Percentiles rank a stretch among this genome's conserved stretches.
Evolutionary conservation across 1,140 invertebrate genomes (phyloP).

Genomic region (Drosophila lacteicornis): DNA sequence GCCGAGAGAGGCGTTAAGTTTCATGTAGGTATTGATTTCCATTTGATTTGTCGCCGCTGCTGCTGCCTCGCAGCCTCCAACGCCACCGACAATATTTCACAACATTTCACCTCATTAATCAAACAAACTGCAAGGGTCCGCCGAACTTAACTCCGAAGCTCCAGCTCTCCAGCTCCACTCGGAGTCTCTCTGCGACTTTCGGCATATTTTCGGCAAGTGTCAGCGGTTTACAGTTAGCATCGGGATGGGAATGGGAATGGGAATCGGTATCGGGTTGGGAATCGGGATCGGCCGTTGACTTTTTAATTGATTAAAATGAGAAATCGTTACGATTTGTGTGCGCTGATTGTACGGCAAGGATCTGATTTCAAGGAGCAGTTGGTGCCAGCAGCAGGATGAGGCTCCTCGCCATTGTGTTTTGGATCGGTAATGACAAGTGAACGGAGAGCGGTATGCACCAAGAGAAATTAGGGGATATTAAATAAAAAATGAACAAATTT

Average conservation of each 20-base stretch:
- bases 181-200: conserved; percentile 13
- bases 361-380: conserved; percentile 68
- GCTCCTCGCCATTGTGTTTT: conserved; percentile 62
- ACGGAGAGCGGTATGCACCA: conserved; percentile 20
- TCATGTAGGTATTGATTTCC: conserved; percentile 81
- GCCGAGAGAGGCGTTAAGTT: conserved; percentile 66
- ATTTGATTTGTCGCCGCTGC: conserved; percentile 73
- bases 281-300: conserved; percentile 70
- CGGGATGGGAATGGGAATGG: conserved; percentile 28
- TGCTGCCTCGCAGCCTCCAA: conserved; percentile 1
- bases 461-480: background rate
- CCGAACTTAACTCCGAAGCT: conserved; percentile 1
- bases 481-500: background rate
- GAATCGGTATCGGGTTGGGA: conserved; percentile 22
- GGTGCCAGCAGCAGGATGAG: conserved; percentile 19
- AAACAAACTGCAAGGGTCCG: conserved; percentile 73
- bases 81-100: conserved; percentile 73
- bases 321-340: conserved; percentile 84
- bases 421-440: conserved; percentile 75
- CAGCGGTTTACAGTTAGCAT: conserved; percentile 74
- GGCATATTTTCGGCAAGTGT: conserved; percentile 80
- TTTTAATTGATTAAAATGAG: conserved; percentile 85
- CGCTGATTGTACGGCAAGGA: conserved; percentile 77
- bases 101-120: conserved; percentile 83
- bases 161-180: conserved; percentile 3